Evolutionary conservation across 2,113 vertebrate species (phyloP).

Genomic region (Uropsilus gracilis): DNA sequence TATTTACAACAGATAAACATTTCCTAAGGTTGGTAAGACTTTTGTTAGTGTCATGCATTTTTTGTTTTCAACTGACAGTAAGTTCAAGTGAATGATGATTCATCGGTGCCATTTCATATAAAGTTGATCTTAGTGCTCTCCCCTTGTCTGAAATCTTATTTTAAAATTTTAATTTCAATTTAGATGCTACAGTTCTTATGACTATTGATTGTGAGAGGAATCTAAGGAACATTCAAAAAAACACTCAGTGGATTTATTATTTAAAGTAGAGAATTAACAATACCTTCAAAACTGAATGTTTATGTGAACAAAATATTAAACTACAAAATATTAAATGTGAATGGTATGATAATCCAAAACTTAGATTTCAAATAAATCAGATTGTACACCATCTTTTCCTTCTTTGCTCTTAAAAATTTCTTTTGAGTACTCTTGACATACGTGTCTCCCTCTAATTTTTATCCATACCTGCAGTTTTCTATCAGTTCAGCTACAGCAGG

Average conservation of each 20-base stretch:
- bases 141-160: background rate
- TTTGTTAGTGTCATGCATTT: background rate
- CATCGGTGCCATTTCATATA: background rate
- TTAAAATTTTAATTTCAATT: background rate
- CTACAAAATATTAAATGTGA: background rate
- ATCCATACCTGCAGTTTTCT: conserved; percentile 67
- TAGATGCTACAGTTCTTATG: background rate
- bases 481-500: conserved; percentile 71
- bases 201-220: background rate
- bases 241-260: background rate
- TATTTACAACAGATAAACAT: background rate
- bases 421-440: conserved; percentile 11
- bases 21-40: background rate
- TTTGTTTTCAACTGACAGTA: background rate
- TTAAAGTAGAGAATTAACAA: background rate
- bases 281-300: background rate
- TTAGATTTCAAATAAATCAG: background rate
- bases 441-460: conserved; percentile 50
- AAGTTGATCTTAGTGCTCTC: background rate
- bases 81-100: background rate
- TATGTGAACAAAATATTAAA: background rate
- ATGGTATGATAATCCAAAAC: fast-evolving
- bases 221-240: background rate
- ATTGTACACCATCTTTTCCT: background rate
- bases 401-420: conserved; percentile 13